Base-by-base conservation (phyloP, 2,797 vertebrate genomes). In the Trematomus bernacchii region DNA sequence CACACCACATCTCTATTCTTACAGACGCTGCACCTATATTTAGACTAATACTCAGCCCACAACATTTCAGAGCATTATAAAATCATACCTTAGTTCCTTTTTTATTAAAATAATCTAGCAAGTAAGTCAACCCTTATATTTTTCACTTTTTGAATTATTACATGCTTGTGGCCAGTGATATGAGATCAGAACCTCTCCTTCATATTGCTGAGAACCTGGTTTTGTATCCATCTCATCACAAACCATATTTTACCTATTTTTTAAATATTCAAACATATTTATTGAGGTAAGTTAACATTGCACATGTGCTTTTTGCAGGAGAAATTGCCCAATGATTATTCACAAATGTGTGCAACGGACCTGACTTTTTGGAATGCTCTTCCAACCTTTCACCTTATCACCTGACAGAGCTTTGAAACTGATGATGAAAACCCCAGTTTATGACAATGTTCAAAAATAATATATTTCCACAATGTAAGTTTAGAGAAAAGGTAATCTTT, bases 1-100 rank as follows among this genome's bases (percentile, higher is more conserved):
- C 43, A 37, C 33, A 37, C 33, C 33, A 37, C 21, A 47, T 54
- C 48, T 66, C 63, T 57, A 44, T 51, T 76, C 27, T 74, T 50
- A 53, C 71, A 64, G 52, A 48, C 2, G 16, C 69, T 48, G 66
- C 63, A 64, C 59, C 69, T 80, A 72, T 59, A 75, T 82, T 80
- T 78, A 77, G 62, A 53, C 42, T 37, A 57, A 70, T 21, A 33
- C 44, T 51, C 37, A 66, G 27, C 71, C 12, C 73, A 60, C 48
- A 42, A 18, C 47, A 63, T 66, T 40, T 16, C 30, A 13, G 6
- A 47, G 27, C 61, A 55, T 72, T 54, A 64, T 58, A 71, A 67
- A 37, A 64, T 70, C 43, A 46, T 18, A 66, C 13, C 55, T 76
- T 66, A 59, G n/a, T 54, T 77, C 62, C 50, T 18, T 46, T 54